Evolutionary conservation across 2,113 vertebrate genomes (phyloP), one percentile per base, ranked within the genome.

Genomic region (Leucoraja erinaceus): DNA sequence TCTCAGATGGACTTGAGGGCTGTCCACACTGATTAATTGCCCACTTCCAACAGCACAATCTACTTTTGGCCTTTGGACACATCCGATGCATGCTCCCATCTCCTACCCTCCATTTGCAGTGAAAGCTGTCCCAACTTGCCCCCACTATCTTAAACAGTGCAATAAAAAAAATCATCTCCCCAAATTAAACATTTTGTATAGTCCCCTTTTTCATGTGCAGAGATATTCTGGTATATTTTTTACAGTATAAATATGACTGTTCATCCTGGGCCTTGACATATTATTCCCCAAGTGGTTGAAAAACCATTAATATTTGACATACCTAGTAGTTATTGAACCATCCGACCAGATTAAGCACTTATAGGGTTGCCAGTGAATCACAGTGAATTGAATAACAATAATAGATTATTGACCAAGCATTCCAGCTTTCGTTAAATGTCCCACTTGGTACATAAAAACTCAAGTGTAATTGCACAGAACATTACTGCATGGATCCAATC

Each of bases 341-440:
- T 18, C 86, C 68, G 86, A 31, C 66, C 31, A 68, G 63, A 90
- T 90, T 68, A 90, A 90, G 63, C 63, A 68, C 63, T 90, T 90
- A 68, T 68, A 90, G 61, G 86, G 18, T 90, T 68, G 33, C 86
- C 31, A 88, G 7, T 20, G 16, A 1, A 68, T 90, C 68, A 68
- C 28, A 90, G 16, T 90, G 31, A 90, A 90, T 68, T n/a, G 61
- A 90, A 22, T 18, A 33, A n/a, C 75, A 77, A 77, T 77, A 77
- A 75, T 33, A 33, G 75, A 77, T 77, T 77, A 77, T 77, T 77
- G 75, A 77, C 75, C n/a, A 77, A 28, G 75, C n/a, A 33, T 31
- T 77, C 31, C 75, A 77, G 75, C 75, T 77, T 33, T 33, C n/a
- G 3, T 77, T 12, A 77, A 14, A 33, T 33, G n/a, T 77, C 75